Percentiles rank a stretch among this genome's conserved stretches.
These are phyloP conservation scores for Marronus borbonicus DNA, from an alignment of 2,888 invertebrate species.

Conservation along the genomic window DNA sequence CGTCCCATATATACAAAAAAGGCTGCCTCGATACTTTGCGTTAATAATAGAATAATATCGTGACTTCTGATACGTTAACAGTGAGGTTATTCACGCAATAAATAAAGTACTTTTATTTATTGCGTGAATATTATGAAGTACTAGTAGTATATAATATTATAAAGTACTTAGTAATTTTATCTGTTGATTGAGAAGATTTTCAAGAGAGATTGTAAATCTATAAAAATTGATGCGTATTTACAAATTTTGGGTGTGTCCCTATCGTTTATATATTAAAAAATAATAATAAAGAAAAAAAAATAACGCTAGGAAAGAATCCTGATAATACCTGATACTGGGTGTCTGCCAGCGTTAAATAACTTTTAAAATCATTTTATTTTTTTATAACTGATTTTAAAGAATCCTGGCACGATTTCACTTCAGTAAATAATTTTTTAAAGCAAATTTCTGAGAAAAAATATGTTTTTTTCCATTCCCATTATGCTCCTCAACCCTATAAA, in stretches of 20 bases:
- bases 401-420: neutral
- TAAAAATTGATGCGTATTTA: neutral
- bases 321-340: too few species aligned
- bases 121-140: too few species aligned
- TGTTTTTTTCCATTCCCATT: neutral
- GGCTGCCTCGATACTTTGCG: neutral
- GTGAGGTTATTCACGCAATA: slow-evolving; percentile 41
- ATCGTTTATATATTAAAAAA: too few species aligned
- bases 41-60: neutral
- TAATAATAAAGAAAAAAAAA: too few species aligned
- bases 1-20: neutral
- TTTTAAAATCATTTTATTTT: neutral
- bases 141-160: too few species aligned
- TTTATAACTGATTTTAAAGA: neutral
- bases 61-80: slow-evolving; percentile 24
- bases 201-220: too few species aligned
- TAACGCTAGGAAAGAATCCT: too few species aligned
- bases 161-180: too few species aligned
- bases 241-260: slow-evolving; percentile 1
- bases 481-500: neutral
- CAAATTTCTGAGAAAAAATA: neutral
- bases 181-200: too few species aligned
- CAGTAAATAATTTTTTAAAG: neutral
- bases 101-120: too few species aligned
- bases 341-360: too few species aligned